phyloP scores from a whole-genome alignment of 2,113 vertebrate genomes.

The Microcebus griseorufus region DNA sequence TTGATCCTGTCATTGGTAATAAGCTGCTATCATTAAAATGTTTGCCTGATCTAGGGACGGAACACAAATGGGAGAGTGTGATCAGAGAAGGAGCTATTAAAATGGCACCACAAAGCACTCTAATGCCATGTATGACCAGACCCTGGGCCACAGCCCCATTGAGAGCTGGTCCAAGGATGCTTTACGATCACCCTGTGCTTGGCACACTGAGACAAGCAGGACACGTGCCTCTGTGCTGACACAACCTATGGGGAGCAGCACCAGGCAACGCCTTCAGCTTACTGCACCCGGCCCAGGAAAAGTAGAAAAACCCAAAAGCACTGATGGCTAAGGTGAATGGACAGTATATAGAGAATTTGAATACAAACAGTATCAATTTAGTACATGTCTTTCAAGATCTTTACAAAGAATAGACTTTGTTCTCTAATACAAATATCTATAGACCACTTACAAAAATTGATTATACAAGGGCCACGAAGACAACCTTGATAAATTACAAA shows the following conservation, averaged over 20 bases:
- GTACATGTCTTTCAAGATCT: not conserved
- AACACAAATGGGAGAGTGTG: not conserved
- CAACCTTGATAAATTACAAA: not conserved
- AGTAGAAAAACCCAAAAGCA: not conserved
- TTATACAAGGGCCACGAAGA: not conserved
- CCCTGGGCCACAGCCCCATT: not conserved
- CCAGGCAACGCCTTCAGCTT: not conserved
- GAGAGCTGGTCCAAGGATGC: not conserved
- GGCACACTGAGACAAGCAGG: not conserved
- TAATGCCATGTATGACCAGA: not conserved
- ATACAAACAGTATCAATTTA: not conserved
- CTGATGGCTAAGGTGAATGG: not conserved
- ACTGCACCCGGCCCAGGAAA: not conserved
- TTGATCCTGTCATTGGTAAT: not conserved
- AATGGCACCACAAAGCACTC: not conserved
- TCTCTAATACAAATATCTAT: not conserved
- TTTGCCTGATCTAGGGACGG: not conserved
- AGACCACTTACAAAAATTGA: not conserved
- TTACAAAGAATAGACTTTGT: not conserved
- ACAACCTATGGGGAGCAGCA: not conserved
- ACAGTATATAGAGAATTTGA: not conserved
- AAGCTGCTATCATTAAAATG: not conserved
- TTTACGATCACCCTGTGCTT: not conserved
- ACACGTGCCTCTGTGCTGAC: not conserved
- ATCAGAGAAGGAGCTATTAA: not conserved